Conservation (phyloP, 92 coral and sea anemone species). For the Heteractis magnifica region DNA sequence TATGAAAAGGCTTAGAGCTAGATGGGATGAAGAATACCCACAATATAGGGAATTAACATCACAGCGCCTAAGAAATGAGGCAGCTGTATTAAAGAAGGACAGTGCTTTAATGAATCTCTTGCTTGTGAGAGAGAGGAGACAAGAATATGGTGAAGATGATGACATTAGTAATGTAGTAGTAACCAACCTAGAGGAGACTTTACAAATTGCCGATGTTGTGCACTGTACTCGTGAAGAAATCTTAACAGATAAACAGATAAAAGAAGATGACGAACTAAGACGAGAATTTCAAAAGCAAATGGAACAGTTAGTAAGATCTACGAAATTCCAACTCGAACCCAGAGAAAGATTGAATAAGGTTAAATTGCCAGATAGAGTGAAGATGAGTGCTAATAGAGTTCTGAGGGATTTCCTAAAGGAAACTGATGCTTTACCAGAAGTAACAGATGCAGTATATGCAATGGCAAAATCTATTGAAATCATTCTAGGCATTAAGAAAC, state of each 20-base stretch:
- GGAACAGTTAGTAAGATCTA: conserved; percentile 13
- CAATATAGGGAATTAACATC: conserved; percentile 3
- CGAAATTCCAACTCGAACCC: conserved; percentile 8
- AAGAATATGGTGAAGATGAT: conserved; percentile 13
- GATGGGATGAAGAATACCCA: conserved; percentile 22
- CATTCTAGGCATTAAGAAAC: too few species aligned
- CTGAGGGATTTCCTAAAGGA: too few species aligned
- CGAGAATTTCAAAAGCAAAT: conserved; percentile 12
- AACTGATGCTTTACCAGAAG: too few species aligned
- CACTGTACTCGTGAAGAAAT: background rate
- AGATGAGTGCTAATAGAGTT: conserved; percentile 13
- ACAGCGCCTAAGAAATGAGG: conserved; percentile 34
- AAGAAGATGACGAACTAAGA: conserved; percentile 1
- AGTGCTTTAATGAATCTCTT: conserved; percentile 19
- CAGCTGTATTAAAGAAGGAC: conserved; percentile 29
- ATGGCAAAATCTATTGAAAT: too few species aligned
- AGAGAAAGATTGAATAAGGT: conserved; percentile 7
- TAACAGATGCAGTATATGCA: too few species aligned
- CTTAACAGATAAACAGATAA: conserved; percentile 10
- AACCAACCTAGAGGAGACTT: conserved; percentile 7
- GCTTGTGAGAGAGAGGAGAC: conserved; percentile 22
- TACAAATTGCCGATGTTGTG: conserved; percentile 1
- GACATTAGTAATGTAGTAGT: conserved; percentile 8
- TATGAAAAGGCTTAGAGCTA: conserved; percentile 20
- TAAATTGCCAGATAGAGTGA: conserved; percentile 1